Evolutionary conservation across 2,113 vertebrate genomes (phyloP), one percentile per base, ranked within the genome.

Genomic region (Ptilorrhoa leucosticta): DNA sequence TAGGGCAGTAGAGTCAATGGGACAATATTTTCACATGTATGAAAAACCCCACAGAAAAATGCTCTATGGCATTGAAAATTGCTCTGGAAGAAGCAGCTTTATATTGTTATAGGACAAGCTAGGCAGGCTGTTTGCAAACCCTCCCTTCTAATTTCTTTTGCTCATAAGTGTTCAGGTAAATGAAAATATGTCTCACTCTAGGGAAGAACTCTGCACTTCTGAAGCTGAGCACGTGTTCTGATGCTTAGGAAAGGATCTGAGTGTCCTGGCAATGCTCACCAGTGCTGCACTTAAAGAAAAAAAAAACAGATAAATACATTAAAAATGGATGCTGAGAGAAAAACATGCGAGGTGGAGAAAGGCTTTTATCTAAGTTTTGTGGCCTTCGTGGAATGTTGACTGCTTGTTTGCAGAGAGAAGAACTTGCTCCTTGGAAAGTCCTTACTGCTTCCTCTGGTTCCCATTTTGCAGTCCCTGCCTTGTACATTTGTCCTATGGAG

Each of bases 191-290:
- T 60, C 48, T 90, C 69, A 50, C 60, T 81, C 69, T 53, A 57
- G 73, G 50, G 81, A 87, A 89, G 93, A 93, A 4, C 21, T 39
- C 47, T 57, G n/a, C n/a, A 64, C 88, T 87, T 93, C 75, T 94
- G 56, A 93, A 93, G 57, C n/a, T 81, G 4, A 80, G 24, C 42
- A 50, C 0, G 0, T 88, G 42, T 75, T 73, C 50, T 80, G 39
- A 81, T 96, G 82, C 70, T 3, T 19, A 75, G 57, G 23, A 16
- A 72, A 89, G 39, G 33, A 76, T 76, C 45, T 87, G 73, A 94
- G 27, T 69, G 58, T 66, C 58, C 63, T 91, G 73, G 78, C 70
- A 69, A 71, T 69, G 54, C 30, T 90, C 30, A 76, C 37, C 22
- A 85, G 37, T 3, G 2, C 21, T 83, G 78, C 81, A 84, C 48